Evolutionary conservation across 1,140 invertebrate species (phyloP).

Genomic region (Aphelinus certus): DNA sequence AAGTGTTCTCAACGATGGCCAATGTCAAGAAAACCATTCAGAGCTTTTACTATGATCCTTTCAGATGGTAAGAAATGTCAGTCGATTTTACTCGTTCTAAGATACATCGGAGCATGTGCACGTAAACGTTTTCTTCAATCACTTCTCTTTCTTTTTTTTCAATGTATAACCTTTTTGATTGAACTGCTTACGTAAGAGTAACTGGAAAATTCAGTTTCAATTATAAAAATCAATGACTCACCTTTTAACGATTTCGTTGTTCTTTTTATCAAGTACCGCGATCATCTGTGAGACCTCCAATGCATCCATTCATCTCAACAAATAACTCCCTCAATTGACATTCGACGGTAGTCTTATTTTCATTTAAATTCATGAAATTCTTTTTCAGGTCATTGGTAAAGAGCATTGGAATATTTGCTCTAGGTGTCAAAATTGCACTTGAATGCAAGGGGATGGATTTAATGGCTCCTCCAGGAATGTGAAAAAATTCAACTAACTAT

Average conservation of each 20-base stretch:
- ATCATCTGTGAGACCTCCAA: background rate
- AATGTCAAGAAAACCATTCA: slow-evolving; percentile 46
- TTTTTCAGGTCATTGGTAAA: slow-evolving; percentile 75
- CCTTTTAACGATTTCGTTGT: no score
- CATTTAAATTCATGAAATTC: slow-evolving; percentile 20
- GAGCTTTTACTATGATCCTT: slow-evolving; percentile 66
- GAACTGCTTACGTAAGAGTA: no score
- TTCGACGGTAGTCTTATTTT: background rate
- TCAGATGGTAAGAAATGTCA: slow-evolving; percentile 63
- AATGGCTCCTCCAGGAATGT: slow-evolving; percentile 46
- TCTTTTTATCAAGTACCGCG: background rate
- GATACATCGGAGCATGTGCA: background rate
- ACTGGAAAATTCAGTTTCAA: no score
- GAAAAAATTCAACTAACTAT: background rate
- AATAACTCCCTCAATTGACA: background rate
- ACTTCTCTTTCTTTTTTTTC: background rate
- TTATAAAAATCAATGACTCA: no score
- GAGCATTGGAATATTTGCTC: slow-evolving; percentile 73
- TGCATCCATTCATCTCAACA: background rate
- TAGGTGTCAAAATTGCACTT: slow-evolving; percentile 74
- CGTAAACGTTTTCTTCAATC: background rate
- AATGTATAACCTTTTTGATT: background rate
- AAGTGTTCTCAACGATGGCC: background rate
- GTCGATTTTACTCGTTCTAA: background rate
- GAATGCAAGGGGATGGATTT: slow-evolving; percentile 74